These are phyloP conservation scores for Caenorhabditis sinica DNA, from an alignment of 2,888 invertebrate genomes.

Conservation along the genomic window DNA sequence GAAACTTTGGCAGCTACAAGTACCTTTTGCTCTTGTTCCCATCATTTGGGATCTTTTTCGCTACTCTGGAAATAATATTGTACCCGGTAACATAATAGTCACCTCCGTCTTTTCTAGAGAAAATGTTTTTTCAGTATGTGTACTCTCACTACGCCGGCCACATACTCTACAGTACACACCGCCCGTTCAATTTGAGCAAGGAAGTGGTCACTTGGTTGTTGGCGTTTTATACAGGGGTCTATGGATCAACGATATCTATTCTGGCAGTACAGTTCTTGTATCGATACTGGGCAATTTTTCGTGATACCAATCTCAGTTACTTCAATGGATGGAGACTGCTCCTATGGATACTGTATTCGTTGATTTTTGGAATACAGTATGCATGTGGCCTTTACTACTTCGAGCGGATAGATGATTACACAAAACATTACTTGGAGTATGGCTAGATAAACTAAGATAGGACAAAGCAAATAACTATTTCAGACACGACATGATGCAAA, in stretches of 20 bases:
- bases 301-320: not conserved
- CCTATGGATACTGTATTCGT: not conserved
- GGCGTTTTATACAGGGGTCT: not conserved
- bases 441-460: too few species aligned
- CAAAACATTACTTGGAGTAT: not conserved
- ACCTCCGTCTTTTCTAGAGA: not conserved
- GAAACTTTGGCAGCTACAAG: constrained; percentile 28
- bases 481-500: not conserved
- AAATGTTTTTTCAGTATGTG: not conserved
- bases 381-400: constrained; percentile 5
- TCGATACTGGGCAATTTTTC: constrained; percentile 3
- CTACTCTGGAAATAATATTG: constrained; percentile 5
- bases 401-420: not conserved
- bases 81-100: not conserved
- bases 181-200: not conserved
- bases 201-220: not conserved
- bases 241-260: not conserved
- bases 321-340: constrained; percentile 16
- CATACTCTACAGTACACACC: not conserved
- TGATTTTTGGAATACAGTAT: not conserved
- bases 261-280: constrained; percentile 1
- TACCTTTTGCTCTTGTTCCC: constrained; percentile 28
- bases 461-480: not conserved
- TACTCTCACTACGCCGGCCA: not conserved
- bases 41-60: constrained; percentile 29